Percentiles rank a stretch among this genome's conserved stretches.
These are phyloP conservation scores for Cephus sareptanus DNA, from an alignment of 2,888 invertebrate species.

Conservation along the genomic window DNA sequence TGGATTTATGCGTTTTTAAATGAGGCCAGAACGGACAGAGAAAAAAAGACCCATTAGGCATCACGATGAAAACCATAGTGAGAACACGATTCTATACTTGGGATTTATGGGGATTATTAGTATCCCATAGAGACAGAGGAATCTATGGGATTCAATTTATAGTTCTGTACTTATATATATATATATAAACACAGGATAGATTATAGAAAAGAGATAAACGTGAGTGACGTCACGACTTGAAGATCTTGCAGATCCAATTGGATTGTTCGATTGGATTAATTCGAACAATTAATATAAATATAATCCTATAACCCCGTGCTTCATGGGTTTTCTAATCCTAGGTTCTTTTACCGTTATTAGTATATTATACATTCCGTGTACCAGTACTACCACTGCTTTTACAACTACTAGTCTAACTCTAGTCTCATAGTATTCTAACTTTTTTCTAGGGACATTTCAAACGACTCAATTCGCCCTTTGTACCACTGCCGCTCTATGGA, in stretches of 20 bases:
- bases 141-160: not conserved
- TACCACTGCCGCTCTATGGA: not conserved
- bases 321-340: not conserved
- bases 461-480: not conserved
- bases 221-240: not conserved
- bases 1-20: not conserved
- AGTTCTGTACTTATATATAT: not conserved
- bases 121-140: not conserved
- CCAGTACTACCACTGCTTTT: not conserved
- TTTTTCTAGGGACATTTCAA: not conserved
- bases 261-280: not conserved
- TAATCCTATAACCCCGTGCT: not conserved
- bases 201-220: not conserved
- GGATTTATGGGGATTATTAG: not conserved
- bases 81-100: not conserved
- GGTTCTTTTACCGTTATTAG: not conserved
- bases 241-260: not conserved
- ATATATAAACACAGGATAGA: not conserved
- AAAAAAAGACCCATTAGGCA: not conserved
- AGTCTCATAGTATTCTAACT: not conserved
- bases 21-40: not conserved
- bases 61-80: not conserved
- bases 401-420: not conserved
- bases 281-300: not conserved
- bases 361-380: not conserved